Evolutionary conservation across 2,888 invertebrate species (phyloP).

Genomic region (Tromatobia lineatoria): DNA sequence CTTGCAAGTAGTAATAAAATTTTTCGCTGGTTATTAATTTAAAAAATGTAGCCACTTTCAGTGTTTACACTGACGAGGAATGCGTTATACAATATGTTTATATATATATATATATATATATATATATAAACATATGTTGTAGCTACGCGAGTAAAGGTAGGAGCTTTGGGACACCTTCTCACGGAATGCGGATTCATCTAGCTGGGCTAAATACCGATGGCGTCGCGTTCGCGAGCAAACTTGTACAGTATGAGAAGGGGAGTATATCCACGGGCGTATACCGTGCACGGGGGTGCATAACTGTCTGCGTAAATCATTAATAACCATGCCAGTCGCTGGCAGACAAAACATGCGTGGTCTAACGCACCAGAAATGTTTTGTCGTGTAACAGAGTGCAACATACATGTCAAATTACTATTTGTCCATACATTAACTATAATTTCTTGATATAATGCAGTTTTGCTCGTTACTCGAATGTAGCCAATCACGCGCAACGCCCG

Average conservation of each 20-base stretch:
- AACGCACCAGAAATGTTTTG: conserved; percentile 24
- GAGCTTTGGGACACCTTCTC: conserved; percentile 28
- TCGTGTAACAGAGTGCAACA: not conserved
- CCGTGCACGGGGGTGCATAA: conserved; percentile 28
- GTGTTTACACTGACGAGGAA: not conserved
- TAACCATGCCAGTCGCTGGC: conserved; percentile 24
- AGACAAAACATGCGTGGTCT: not conserved
- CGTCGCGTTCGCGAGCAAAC: not conserved
- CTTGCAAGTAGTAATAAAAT: no score
- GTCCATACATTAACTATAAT: conserved; percentile 29
- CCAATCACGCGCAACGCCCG: not conserved
- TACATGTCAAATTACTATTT: conserved; percentile 17
- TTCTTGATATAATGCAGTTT: conserved; percentile 20
- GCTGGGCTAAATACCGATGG: conserved; percentile 52
- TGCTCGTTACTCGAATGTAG: not conserved
- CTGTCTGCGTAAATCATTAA: conserved; percentile 42
- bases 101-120: no score
- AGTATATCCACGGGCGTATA: not conserved
- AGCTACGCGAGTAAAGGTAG: not conserved
- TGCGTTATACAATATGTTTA: conserved; percentile 13
- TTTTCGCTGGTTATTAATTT: not conserved
- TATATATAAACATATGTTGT: not conserved
- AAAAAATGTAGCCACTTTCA: no score
- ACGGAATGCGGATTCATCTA: conserved; percentile 54
- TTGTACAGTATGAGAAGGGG: conserved; percentile 22